Base-by-base conservation (phyloP, 2,113 vertebrate genomes). In the Theropithecus gelada region DNA sequence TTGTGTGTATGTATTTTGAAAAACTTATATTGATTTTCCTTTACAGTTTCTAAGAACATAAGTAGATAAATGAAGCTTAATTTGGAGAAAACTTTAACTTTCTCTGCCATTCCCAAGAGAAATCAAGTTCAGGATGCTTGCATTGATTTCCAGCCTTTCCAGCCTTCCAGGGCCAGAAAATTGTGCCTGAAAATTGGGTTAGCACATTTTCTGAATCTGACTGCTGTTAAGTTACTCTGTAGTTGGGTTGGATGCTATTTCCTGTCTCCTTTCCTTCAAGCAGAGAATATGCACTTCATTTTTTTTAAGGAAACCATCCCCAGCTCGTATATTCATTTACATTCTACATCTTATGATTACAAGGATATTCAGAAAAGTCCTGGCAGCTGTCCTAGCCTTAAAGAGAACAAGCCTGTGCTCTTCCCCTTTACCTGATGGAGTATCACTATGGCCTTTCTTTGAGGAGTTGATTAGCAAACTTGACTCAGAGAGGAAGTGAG, bases 301-400 rank as follows among this genome's bases (percentile, higher is more conserved):
- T 64, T 81, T 89, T 85, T 97, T 90, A 64, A 83, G 76, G 79
- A 81, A 93, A n/a, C 75, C 55, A 68, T 96, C 20, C 73, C 75
- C 88, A 64, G 52, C 81, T n/a, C 94, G 22, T 43, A 27, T 64
- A 82, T 92, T 94, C 90, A 75, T 84, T 96, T 97, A 90, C 96
- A 93, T 93, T 43, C 16, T 27, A n/a, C 23, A 78, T 17, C 8
- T 64, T 92, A 12, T 87, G 81, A 92, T 87, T 32, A 93, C 1
- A 70, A 45, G 11, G 61, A 76, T 57, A 23, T 83, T 96, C 45
- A 78, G 66, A 96, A 90, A 75, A 86, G 22, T 18, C 27, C 55
- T 12, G 84, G 23, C 73, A 86, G 68, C 70, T 92, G 30, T 81
- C 25, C 3, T 9, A 76, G 32, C 32, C 40, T 86, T 95, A 50